Conservation (phyloP, 2,888 invertebrate species). For the Hesperia comma region DNA sequence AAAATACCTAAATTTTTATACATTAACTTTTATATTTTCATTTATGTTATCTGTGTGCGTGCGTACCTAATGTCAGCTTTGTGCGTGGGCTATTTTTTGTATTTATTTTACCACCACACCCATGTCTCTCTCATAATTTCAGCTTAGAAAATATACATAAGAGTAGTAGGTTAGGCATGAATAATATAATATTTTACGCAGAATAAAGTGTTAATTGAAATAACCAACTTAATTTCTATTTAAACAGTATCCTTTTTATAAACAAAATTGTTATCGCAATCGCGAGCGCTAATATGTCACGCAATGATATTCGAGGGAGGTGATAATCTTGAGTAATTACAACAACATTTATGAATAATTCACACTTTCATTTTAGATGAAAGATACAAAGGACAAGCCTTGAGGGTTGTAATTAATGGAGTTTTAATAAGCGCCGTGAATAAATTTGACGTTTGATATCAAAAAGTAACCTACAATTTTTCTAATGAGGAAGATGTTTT, state of each 20-base stretch:
- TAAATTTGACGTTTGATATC: slow-evolving; percentile 30
- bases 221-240: not conserved
- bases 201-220: not conserved
- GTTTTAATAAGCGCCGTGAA: slow-evolving; percentile 33
- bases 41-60: no score
- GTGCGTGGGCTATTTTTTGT: no score
- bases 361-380: slow-evolving; percentile 48
- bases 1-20: not conserved
- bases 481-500: slow-evolving; percentile 13
- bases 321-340: slow-evolving; percentile 69
- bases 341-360: slow-evolving; percentile 59
- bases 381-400: slow-evolving; percentile 35
- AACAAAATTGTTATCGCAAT: slow-evolving; percentile 45
- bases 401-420: slow-evolving; percentile 37
- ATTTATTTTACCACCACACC: not conserved
- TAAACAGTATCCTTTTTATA: slow-evolving; percentile 13
- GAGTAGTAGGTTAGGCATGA: no score
- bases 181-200: no score
- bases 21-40: no score
- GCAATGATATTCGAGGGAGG: slow-evolving; percentile 64
- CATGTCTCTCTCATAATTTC: no score
- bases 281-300: slow-evolving; percentile 69
- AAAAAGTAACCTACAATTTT: slow-evolving; percentile 1
- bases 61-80: no score
- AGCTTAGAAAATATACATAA: no score